These are phyloP conservation scores for Etheostoma perlongum DNA, from an alignment of 2,797 vertebrate genomes.

Conservation along the genomic window DNA sequence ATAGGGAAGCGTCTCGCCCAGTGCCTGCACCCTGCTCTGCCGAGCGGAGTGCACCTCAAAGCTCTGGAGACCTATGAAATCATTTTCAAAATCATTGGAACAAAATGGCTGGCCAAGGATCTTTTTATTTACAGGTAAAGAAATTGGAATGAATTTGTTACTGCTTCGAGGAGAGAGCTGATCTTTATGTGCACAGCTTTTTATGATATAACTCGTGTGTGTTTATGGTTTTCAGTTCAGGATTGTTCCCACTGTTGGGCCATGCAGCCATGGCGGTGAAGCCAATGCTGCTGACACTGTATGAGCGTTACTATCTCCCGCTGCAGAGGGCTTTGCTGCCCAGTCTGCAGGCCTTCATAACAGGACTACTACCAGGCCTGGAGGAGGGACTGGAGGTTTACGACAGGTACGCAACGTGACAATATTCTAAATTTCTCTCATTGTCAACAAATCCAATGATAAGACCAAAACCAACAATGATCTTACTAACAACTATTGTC, in stretches of 20 bases:
- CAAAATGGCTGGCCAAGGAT: conserved; percentile 97
- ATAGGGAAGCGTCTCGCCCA: conserved; percentile 97
- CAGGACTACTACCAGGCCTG: conserved; percentile 94
- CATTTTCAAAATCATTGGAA: conserved; percentile 98
- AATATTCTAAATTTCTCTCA: not conserved
- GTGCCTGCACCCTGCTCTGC: conserved; percentile 96
- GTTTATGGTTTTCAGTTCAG: conserved; percentile 85
- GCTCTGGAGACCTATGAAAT: conserved; percentile 98
- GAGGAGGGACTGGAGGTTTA: conserved; percentile 97
- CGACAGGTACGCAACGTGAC: conserved; percentile 87
- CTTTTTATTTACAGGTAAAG: conserved; percentile 96
- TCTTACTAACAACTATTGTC: not conserved
- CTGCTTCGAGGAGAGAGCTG: conserved; percentile 9
- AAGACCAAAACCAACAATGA: not conserved
- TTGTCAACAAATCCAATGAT: not conserved
- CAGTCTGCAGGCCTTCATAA: conserved; percentile 96
- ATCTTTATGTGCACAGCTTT: not conserved
- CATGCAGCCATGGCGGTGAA: conserved; percentile 96
- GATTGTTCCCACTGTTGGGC: conserved; percentile 94
- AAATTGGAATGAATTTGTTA: not conserved
- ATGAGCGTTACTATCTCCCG: conserved; percentile 97
- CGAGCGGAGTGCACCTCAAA: conserved; percentile 97
- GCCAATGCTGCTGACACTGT: conserved; percentile 91
- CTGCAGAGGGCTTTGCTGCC: conserved; percentile 94
- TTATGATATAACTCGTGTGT: conserved; percentile 8